Conservation (phyloP, 2,797 vertebrate species). For the Gambelia wislizenii region DNA sequence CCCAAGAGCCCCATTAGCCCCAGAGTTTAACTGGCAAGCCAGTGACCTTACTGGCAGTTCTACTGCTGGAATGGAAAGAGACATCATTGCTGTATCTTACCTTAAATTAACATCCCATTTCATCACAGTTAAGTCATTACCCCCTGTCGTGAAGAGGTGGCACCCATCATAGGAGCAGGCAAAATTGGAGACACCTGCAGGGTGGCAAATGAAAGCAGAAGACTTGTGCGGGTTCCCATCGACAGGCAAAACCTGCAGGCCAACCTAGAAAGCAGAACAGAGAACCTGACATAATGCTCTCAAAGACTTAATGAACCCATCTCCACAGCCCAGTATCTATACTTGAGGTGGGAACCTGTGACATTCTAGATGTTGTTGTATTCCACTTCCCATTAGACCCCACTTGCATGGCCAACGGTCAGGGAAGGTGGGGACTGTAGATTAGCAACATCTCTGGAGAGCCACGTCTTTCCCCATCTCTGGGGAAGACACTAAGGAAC, state of each 20-base stretch:
- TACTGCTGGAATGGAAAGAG: neutral
- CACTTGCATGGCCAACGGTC: neutral
- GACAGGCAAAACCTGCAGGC: conserved; percentile 91
- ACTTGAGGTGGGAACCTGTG: neutral
- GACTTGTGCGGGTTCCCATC: conserved; percentile 95
- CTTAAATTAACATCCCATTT: conserved; percentile 87
- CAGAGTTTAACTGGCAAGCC: neutral
- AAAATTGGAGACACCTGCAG: conserved; percentile 80
- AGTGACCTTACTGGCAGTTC: neutral
- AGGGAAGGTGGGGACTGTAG: neutral
- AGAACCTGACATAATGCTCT: too few species aligned
- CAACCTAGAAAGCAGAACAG: conserved; percentile 81
- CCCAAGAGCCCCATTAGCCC: neutral
- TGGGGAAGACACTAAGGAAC: neutral
- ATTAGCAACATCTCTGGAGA: neutral
- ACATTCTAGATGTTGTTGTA: neutral
- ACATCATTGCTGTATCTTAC: conserved; percentile 71
- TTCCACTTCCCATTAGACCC: neutral
- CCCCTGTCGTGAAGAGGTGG: conserved; percentile 89
- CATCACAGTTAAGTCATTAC: conserved; percentile 81
- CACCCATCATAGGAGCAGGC: conserved; percentile 84
- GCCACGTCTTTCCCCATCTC: neutral
- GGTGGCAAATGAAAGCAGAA: conserved; percentile 88
- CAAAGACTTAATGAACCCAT: too few species aligned
- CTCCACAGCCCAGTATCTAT: neutral